Base-by-base conservation (phyloP, 2,888 invertebrate species). In the Sialis fuliginosa region DNA sequence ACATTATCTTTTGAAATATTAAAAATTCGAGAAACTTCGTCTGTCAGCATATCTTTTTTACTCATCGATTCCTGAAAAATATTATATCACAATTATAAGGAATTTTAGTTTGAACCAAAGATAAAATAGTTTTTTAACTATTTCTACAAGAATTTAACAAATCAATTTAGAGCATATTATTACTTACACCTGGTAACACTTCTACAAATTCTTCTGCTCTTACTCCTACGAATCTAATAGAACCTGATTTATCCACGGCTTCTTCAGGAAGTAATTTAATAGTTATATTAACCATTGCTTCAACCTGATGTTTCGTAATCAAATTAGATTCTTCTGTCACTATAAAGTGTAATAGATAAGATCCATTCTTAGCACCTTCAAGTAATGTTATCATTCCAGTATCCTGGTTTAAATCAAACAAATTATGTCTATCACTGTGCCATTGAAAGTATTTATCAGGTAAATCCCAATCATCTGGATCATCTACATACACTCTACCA, bases 401-500 rank as follows among this genome's bases (percentile, higher is more conserved):
- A 48, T 77, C 74, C 33, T 69, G 65, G 56, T 88, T 77, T 6
- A 95, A 71, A 22, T 74, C 72, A 63, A 92, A 92, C 57, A 77
- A 73, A 0, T 75, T 72, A 52, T 77, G 74, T 47, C 65, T 65
- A 0, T 68, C 66, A 0, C 70, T 67, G 3, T 72, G 66, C 83
- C 86, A 88, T 51, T 70, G 71, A 61, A 93, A 98, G 9, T 72
- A 66, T 66, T 98, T 98, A 64, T 97, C 93, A 0, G 78, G 79
- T 44, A 92, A 66, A 64, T 98, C 97, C 96, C 96, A 97, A 61
- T 97, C 97, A 59, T 98, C 98, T 0, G 79, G 76, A 65, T 98
- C 97, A 40, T 87, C 78, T 0, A 96, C 96, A 66, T 85, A 97
- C 1, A 91, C 90, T 1, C 89, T 73, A 0, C 97, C 97, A 48